phyloP scores from a whole-genome alignment of 1,140 invertebrate genomes.

The Mactra quadrangularis region DNA sequence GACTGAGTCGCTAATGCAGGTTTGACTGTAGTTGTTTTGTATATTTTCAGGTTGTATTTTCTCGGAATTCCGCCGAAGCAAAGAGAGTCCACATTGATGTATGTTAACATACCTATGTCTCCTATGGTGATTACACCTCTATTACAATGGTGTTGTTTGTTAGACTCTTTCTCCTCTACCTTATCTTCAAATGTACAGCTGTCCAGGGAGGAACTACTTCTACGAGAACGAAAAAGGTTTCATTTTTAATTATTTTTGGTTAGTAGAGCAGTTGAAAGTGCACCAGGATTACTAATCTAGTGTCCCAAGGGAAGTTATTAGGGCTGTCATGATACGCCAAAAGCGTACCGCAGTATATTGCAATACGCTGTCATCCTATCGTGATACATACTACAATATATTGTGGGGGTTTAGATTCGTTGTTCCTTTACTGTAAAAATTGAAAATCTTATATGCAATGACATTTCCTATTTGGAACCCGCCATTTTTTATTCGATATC shows the following conservation, averaged over 20 bases:
- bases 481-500: not conserved
- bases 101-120: slow-evolving; percentile 89
- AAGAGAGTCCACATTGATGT: slow-evolving; percentile 94
- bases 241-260: not conserved
- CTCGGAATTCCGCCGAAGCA: slow-evolving; percentile 92
- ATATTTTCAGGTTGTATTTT: slow-evolving; percentile 91
- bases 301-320: no score
- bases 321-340: no score
- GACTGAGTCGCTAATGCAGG: no score
- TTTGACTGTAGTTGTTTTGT: no score
- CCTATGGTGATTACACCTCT: slow-evolving; percentile 62
- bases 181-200: slow-evolving; percentile 84
- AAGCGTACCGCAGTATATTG: no score
- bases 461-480: not conserved
- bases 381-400: no score
- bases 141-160: slow-evolving; percentile 89
- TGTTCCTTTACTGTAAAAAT: no score
- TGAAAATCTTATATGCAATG: no score
- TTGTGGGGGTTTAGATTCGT: no score
- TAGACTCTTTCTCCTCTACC: slow-evolving; percentile 88
- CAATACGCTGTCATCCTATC: no score
- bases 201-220: slow-evolving; percentile 93
- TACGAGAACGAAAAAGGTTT: slow-evolving; percentile 92
- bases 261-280: no score
- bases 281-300: no score